phyloP scores from a whole-genome alignment of 2,797 vertebrate genomes.

The Chaetophractus vellerosus region DNA sequence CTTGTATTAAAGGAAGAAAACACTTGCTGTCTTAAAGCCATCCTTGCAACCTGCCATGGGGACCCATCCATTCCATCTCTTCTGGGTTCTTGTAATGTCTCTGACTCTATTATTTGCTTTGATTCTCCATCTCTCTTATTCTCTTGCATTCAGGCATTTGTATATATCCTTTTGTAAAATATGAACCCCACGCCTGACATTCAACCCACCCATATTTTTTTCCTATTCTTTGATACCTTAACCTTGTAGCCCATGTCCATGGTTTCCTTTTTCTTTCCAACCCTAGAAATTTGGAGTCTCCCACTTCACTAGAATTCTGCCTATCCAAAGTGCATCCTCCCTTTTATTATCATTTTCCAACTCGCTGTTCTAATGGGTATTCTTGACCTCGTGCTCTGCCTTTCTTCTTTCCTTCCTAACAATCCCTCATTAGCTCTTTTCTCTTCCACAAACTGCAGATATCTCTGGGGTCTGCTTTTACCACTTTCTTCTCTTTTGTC shows the following conservation, averaged over 20 bases:
- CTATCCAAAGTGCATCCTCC: background rate
- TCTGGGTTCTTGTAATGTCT: background rate
- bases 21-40: background rate
- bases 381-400: conserved; percentile 8
- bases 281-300: conserved; percentile 27
- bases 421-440: background rate
- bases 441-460: background rate
- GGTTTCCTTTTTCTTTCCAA: conserved; percentile 12
- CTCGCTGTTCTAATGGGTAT: background rate
- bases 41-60: background rate
- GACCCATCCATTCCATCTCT: background rate
- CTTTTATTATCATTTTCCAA: background rate
- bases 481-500: background rate
- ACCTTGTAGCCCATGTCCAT: background rate
- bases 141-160: background rate
- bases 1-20: background rate
- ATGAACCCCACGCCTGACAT: background rate
- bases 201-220: background rate
- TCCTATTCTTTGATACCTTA: background rate
- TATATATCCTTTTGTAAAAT: conserved; percentile 5
- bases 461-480: background rate
- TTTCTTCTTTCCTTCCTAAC: conserved; percentile 40
- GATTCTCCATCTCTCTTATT: background rate
- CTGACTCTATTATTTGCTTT: background rate
- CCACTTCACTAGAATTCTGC: conserved; percentile 22